Evolutionary conservation across 2,888 invertebrate genomes (phyloP).

Genomic region (Sarcophaga caerulescens): DNA sequence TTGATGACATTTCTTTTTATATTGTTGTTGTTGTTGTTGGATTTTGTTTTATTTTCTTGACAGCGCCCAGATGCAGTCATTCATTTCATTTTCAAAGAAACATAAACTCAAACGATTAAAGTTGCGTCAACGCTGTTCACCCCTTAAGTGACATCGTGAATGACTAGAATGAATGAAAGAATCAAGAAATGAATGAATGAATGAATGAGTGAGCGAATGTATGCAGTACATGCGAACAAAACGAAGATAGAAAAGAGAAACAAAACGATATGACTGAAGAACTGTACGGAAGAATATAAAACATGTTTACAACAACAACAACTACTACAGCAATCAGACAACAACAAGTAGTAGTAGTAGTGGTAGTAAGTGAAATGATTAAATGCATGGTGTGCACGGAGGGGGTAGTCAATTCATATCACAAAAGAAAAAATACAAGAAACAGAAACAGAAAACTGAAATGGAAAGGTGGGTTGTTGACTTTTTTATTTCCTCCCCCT

Average conservation of each 20-base stretch:
- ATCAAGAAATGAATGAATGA: background rate
- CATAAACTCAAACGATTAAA: conserved; percentile 66
- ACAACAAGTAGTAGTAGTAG: too few species aligned
- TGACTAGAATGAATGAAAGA: conserved; percentile 56
- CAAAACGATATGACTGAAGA: background rate
- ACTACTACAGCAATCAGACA: background rate
- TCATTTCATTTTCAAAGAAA: conserved; percentile 55
- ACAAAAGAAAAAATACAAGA: background rate
- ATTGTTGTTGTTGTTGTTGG: background rate
- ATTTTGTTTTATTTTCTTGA: conserved; percentile 16
- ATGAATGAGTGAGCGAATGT: background rate
- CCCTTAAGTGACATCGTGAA: conserved; percentile 62
- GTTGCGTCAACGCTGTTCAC: conserved; percentile 63
- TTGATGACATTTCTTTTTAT: background rate
- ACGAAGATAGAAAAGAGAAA: background rate
- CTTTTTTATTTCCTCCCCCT: background rate
- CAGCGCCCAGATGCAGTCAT: conserved; percentile 35
- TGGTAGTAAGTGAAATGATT: conserved; percentile 10
- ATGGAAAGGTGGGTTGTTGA: conserved; percentile 9
- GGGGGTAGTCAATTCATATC: background rate
- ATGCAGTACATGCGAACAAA: conserved; percentile 42
- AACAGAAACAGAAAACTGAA: background rate
- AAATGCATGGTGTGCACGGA: background rate
- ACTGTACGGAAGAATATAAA: conserved; percentile 4
- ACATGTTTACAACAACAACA: conserved; percentile 6